These are phyloP conservation scores for Onychorhynchus coronatus DNA, from an alignment of 2,113 vertebrate species.

Conservation along the genomic window DNA sequence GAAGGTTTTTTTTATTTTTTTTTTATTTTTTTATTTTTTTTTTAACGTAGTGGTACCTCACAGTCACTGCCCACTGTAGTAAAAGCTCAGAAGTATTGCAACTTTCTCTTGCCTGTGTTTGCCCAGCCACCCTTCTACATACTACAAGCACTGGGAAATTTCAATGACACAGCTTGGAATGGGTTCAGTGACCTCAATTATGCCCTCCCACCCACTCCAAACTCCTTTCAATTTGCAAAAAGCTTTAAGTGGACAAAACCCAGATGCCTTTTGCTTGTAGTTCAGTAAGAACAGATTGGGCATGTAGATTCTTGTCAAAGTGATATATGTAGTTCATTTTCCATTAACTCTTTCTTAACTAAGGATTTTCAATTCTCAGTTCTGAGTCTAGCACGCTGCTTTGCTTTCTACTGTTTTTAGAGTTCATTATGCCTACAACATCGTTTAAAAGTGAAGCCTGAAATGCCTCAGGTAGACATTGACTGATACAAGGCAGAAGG, in stretches of 20 bases:
- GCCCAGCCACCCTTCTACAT: conserved; percentile 44
- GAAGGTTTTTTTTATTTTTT: not conserved
- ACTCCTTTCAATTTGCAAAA: conserved; percentile 77
- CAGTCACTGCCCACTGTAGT: conserved; percentile 16
- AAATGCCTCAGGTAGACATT: conserved; percentile 7
- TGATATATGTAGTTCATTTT: conserved; percentile 65
- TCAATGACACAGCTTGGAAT: conserved; percentile 69
- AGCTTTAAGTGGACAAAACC: conserved; percentile 74
- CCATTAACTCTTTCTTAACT: conserved; percentile 71
- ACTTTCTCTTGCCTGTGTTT: conserved; percentile 44
- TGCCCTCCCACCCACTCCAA: conserved; percentile 71
- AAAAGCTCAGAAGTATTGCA: conserved; percentile 37
- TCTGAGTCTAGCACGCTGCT: conserved; percentile 29
- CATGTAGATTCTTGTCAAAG: conserved; percentile 64
- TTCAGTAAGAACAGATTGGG: conserved; percentile 76
- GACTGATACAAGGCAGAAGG: not conserved
- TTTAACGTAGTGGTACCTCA: not conserved
- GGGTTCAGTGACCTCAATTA: conserved; percentile 62
- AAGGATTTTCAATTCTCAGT: conserved; percentile 38
- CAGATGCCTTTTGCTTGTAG: conserved; percentile 69
- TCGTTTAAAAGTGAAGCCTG: conserved; percentile 9
- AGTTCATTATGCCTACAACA: conserved; percentile 12
- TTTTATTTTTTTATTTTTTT: not conserved
- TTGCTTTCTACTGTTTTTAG: conserved; percentile 38
- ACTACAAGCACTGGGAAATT: conserved; percentile 70